Evolutionary conservation across 2,113 vertebrate species (phyloP).

Genomic region (Phalacrocorax aristotelis): DNA sequence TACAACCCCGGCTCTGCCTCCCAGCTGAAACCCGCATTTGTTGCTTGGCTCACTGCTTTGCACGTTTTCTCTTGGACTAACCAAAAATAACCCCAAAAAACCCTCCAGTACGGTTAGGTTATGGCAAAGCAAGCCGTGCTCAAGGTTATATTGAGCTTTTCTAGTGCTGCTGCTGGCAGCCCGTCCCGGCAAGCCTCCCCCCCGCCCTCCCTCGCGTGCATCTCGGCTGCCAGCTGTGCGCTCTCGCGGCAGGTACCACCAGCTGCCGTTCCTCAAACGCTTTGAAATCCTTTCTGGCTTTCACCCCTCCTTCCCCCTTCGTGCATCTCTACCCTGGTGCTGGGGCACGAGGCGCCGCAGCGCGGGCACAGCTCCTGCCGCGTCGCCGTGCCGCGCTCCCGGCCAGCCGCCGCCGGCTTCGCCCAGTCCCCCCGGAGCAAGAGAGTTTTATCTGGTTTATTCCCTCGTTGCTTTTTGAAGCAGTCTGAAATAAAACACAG

Average conservation of each 20-base stretch:
- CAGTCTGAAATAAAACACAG: neutral
- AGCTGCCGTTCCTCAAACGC: neutral
- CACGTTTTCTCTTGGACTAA: neutral
- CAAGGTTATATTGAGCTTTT: rapidly evolving
- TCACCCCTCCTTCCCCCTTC: neutral
- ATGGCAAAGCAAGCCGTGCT: neutral
- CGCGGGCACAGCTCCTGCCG: neutral
- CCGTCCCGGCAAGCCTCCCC: no score
- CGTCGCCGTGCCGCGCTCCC: neutral
- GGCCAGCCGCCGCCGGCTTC: neutral
- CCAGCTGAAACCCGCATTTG: neutral
- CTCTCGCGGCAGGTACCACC: neutral
- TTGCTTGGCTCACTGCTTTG: neutral
- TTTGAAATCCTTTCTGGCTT: neutral
- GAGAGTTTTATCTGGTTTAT: neutral
- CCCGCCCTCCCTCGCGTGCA: rapidly evolving
- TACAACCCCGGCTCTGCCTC: neutral
- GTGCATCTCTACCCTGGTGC: no score
- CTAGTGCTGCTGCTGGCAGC: no score
- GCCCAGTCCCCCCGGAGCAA: neutral
- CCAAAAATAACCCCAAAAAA: neutral
- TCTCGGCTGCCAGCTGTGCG: rapidly evolving
- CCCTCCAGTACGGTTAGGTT: rapidly evolving
- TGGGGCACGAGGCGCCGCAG: neutral
- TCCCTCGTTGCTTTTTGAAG: neutral